Conservation (phyloP, 2,888 invertebrate species). For the Steinernema carpocapsae region DNA sequence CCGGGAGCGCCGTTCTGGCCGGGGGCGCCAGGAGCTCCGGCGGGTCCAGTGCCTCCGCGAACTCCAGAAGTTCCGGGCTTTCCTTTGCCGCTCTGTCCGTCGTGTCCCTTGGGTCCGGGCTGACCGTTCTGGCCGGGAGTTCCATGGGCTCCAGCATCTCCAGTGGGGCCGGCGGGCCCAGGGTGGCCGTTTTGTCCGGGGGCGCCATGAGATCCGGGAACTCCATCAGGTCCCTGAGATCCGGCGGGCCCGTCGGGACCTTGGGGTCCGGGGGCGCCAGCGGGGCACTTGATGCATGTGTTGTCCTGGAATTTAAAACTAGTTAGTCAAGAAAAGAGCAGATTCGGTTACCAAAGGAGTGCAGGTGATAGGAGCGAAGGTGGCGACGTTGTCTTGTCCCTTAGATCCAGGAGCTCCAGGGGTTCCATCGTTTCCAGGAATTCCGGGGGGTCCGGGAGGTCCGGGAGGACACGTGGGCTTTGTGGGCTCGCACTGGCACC, state of each 20-base stretch:
- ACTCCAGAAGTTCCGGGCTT: neutral
- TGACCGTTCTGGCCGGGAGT: conserved; percentile 49
- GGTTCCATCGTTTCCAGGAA: too few relatives aligned
- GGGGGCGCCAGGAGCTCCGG: conserved; percentile 42
- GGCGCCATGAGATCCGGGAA: conserved; percentile 41
- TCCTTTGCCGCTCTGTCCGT: conserved; percentile 29
- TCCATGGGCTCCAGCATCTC: too few relatives aligned
- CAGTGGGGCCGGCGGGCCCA: conserved; percentile 30
- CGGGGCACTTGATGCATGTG: conserved; percentile 54
- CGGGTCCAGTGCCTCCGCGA: neutral
- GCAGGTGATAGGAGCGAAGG: too few relatives aligned
- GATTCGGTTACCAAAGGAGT: neutral
- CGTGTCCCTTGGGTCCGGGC: conserved; percentile 41
- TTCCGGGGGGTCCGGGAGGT: too few relatives aligned
- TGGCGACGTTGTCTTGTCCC: conserved; percentile 53
- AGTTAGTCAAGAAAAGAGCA: neutral
- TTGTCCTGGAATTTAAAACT: conserved; percentile 27
- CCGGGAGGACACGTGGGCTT: too few relatives aligned
- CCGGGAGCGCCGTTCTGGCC: conserved; percentile 35
- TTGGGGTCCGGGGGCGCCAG: conserved; percentile 46
- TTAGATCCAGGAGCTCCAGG: conserved; percentile 51
- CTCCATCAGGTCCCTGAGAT: conserved; percentile 52
- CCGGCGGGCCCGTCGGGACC: conserved; percentile 53
- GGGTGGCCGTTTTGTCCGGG: neutral
- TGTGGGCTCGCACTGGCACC: too few relatives aligned